These are phyloP conservation scores for Engraulis encrasicolus DNA, from an alignment of 2,113 vertebrate genomes.

Conservation along the genomic window DNA sequence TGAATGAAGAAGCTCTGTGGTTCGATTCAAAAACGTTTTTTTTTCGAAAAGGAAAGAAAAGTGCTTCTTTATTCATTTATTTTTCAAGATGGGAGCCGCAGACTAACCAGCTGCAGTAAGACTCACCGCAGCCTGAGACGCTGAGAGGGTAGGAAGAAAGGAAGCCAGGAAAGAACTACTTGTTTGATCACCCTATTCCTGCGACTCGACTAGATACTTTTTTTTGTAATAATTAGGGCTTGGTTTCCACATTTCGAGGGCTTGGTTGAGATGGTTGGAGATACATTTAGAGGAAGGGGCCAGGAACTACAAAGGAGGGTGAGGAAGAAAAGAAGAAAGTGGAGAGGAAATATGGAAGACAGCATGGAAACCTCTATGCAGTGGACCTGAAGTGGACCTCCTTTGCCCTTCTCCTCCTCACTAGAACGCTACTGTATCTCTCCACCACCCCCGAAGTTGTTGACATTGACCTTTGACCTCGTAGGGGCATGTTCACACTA, in stretches of 20 bases:
- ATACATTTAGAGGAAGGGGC: not conserved
- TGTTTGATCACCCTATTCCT: not conserved
- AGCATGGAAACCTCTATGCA: not conserved
- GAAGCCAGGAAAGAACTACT: not conserved
- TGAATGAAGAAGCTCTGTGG: too few relatives aligned
- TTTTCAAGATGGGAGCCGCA: too few relatives aligned
- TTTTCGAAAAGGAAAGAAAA: too few relatives aligned
- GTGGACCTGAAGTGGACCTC: constrained; percentile 1
- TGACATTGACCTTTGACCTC: not conserved
- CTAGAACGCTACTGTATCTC: not conserved
- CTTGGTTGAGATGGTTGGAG: not conserved
- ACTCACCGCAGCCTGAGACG: too few relatives aligned
- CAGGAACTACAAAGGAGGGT: too few relatives aligned
- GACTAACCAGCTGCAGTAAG: too few relatives aligned
- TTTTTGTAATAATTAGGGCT: not conserved
- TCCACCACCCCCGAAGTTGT: constrained; percentile 13
- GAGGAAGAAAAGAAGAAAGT: not conserved
- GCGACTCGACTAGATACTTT: not conserved
- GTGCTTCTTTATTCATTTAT: too few relatives aligned
- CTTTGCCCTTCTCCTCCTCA: not conserved
- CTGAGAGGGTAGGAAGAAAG: too few relatives aligned
- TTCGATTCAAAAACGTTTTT: too few relatives aligned
- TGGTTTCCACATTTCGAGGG: not conserved
- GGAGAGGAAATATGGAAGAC: not conserved
- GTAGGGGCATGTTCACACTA: constrained; percentile 3